Evolutionary conservation across 2,797 vertebrate genomes (phyloP).

Genomic region (Darevskia nairensis): DNA sequence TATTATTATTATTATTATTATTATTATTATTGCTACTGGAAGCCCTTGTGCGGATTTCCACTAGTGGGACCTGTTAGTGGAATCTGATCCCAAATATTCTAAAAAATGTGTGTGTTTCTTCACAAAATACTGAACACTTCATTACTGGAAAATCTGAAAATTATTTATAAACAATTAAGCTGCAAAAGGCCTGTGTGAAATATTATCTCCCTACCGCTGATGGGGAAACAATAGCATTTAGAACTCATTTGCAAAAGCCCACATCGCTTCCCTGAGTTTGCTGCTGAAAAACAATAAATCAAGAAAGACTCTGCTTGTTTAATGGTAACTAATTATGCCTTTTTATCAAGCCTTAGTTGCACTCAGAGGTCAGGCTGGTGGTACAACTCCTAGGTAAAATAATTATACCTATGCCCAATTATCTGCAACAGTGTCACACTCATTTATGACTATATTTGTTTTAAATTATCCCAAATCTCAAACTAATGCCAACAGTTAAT

Average conservation of each 20-base stretch:
- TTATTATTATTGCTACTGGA: too few relatives aligned
- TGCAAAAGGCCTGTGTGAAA: slow-evolving; percentile 10
- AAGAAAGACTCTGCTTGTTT: slow-evolving; percentile 18
- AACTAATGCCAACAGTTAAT: not conserved
- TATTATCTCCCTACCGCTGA: slow-evolving; percentile 6
- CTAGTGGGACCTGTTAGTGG: too few relatives aligned
- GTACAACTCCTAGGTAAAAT: not conserved
- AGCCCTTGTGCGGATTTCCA: too few relatives aligned
- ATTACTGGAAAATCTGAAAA: slow-evolving; percentile 24
- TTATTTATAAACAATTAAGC: not conserved
- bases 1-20: too few relatives aligned
- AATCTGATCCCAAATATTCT: not conserved
- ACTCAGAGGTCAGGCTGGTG: slow-evolving; percentile 36
- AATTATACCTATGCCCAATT: not conserved
- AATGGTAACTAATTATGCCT: slow-evolving; percentile 8
- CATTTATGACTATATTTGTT: not conserved
- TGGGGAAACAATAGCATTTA: slow-evolving; percentile 32
- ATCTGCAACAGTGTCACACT: not conserved
- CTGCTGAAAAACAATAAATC: slow-evolving; percentile 37
- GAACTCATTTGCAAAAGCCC: slow-evolving; percentile 29
- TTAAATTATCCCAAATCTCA: not conserved
- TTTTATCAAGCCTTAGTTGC: slow-evolving; percentile 34
- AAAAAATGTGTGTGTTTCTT: slow-evolving; percentile 13
- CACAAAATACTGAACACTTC: slow-evolving; percentile 16
- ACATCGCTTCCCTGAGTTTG: slow-evolving; percentile 23